Base-by-base conservation (phyloP, 2,797 vertebrate species). In the Hybognathus amarus region DNA sequence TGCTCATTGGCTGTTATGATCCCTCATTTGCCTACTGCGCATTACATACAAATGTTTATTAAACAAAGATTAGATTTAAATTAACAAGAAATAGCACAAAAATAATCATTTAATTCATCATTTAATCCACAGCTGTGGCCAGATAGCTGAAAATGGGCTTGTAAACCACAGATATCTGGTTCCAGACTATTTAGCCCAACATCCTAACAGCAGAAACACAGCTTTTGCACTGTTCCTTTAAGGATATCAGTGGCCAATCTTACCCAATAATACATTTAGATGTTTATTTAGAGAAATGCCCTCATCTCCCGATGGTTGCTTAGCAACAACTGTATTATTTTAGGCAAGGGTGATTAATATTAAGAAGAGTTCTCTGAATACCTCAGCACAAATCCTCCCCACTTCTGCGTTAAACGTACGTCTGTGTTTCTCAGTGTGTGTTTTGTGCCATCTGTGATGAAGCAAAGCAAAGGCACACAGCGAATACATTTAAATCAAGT, bases 241-340 rank as follows among this genome's bases (percentile, higher is more conserved):
- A 83, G 22, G 42, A 52, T 83, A 83, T 83, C 82, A 71, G 38
- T 47, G 75, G 78, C 82, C 82, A 78, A 83, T 83, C 82, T 83
- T 63, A 70, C 67, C 75, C 75, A 83, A 71, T 83, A 83, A 83
- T 78, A 83, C 24, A 83, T 78, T 69, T 56, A 78, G 56, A 83
- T 88, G 80, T 88, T 88, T 88, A 87, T 88, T 88, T 87, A 86
- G 84, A 87, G 86, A 88, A 88, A 87, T 88, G 85, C 79, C 84
- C 83, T 84, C 71, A 87, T 88, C 79, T 74, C 86, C 61, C 5
- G 27, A 88, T 83, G 84, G 88, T 89, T 89, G 82, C 88, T 87
- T 77, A 88, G 88, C 88, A 88, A 89, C 88, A 84, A 84, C 84
- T 76, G 84, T 87, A 88, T 89, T 88, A 88, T 88, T 89, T 89